Conservation (phyloP, 2,888 invertebrate genomes). For the Apamea epomidion region DNA sequence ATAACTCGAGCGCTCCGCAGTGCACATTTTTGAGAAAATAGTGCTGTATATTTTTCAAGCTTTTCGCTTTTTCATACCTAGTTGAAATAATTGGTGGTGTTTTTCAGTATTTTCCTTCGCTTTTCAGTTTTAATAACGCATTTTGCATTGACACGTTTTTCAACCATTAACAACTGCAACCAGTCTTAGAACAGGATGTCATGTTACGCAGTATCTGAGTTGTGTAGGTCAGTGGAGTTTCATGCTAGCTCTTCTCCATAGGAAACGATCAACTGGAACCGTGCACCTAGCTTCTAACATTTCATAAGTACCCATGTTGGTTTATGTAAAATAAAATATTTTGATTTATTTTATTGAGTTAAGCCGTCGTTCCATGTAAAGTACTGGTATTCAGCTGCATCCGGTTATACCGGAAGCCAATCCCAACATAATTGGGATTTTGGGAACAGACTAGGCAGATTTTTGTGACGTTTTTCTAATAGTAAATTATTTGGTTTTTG, state of each 20-base stretch:
- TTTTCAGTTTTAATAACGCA: not conserved
- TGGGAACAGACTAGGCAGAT: no score
- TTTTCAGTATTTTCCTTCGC: not conserved
- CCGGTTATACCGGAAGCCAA: no score
- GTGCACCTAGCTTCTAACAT: no score
- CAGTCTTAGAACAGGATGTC: not conserved
- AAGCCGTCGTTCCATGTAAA: no score
- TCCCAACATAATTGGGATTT: no score
- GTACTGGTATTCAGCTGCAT: no score
- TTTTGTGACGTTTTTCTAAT: not conserved
- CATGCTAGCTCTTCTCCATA: not conserved
- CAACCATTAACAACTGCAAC: not conserved
- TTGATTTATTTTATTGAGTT: no score
- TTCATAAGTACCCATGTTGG: no score
- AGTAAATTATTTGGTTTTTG: not conserved
- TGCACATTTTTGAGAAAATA: slow-evolving; percentile 32
- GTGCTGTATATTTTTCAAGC: slow-evolving; percentile 10
- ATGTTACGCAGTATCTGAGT: not conserved
- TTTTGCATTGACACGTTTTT: not conserved
- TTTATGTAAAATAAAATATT: no score
- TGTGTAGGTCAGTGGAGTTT: not conserved
- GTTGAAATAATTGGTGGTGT: slow-evolving; percentile 15
- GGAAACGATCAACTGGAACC: not conserved
- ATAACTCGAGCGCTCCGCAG: slow-evolving; percentile 10
- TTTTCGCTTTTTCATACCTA: slow-evolving; percentile 7